Evolutionary conservation across 2,888 invertebrate species (phyloP).

Genomic region (Schizaphis graminum): DNA sequence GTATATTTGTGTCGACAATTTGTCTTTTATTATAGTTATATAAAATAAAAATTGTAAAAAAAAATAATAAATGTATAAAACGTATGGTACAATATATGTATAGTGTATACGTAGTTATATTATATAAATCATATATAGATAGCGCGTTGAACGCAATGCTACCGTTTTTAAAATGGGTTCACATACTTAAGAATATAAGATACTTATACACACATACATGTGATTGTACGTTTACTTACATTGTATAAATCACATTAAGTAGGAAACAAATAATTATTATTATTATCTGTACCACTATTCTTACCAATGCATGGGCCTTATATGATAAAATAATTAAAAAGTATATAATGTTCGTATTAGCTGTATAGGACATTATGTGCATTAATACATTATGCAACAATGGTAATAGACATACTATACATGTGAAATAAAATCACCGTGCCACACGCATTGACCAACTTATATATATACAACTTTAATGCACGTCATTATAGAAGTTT

Average conservation of each 20-base stretch:
- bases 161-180: constrained; percentile 16
- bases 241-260: constrained; percentile 23
- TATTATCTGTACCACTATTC: not conserved
- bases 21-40: not conserved
- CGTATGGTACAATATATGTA: not conserved
- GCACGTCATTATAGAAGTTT: constrained; percentile 16
- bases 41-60: not conserved
- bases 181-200: not conserved
- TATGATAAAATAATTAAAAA: not conserved
- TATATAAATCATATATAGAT: not conserved
- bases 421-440: constrained; percentile 18
- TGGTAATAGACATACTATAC: constrained; percentile 15
- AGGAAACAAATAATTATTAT: constrained; percentile 23
- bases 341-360: not conserved
- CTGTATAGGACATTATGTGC: not conserved
- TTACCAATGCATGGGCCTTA: not conserved
- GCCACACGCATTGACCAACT: not conserved
- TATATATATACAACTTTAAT: constrained; percentile 25
- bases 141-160: not conserved
- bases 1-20: not conserved
- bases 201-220: not conserved
- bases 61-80: not conserved
- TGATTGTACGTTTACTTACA: not conserved
- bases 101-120: not conserved
- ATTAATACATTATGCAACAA: constrained; percentile 21